Conservation (phyloP, 1,140 invertebrate genomes). For the Caenorhabditis tropicalis region DNA sequence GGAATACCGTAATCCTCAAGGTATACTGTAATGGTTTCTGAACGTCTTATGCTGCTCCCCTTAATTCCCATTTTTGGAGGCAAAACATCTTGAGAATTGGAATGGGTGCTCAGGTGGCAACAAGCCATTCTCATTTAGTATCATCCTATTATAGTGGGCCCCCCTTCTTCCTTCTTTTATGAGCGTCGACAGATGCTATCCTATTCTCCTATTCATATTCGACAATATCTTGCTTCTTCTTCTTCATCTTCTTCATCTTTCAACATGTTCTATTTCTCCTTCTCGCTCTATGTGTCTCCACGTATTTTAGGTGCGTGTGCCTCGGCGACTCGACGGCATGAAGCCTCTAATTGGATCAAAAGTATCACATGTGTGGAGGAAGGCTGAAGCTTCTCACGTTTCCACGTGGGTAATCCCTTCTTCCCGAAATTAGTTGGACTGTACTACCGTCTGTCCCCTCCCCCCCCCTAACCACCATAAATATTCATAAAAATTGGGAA, state of each 20-base stretch:
- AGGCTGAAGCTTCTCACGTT: no score
- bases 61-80: neutral
- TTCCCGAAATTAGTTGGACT: no score
- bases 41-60: neutral
- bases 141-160: slow-evolving; percentile 22
- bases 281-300: no score
- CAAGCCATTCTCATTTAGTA: slow-evolving; percentile 33
- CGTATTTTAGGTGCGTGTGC: neutral
- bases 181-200: slow-evolving; percentile 33
- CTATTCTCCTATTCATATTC: slow-evolving; percentile 27
- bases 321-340: no score
- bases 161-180: slow-evolving; percentile 22
- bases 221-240: slow-evolving; percentile 12
- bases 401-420: no score
- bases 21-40: no score
- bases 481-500: slow-evolving; percentile 25
- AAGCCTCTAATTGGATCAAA: no score
- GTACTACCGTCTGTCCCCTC: no score
- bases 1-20: no score
- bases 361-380: no score
- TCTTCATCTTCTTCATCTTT: neutral
- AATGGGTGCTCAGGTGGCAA: slow-evolving; percentile 12
- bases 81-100: neutral
- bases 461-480: no score
- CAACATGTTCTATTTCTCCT: neutral